Conservation (phyloP, 2,113 vertebrate genomes). For the Cyanoramphus novaezelandiae region DNA sequence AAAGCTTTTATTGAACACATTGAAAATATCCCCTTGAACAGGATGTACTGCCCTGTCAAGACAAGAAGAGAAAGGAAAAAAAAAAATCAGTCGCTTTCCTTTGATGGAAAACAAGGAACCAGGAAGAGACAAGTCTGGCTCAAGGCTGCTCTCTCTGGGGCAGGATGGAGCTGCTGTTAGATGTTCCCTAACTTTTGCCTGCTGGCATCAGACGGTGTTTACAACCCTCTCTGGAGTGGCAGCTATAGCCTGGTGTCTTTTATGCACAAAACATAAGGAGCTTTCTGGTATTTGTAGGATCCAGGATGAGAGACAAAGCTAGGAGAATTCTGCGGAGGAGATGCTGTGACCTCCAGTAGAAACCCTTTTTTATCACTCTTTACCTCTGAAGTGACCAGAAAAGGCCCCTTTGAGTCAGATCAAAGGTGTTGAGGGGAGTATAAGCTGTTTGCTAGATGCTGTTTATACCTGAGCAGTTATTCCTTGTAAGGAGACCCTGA, state of each 20-base stretch:
- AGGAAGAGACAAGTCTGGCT: neutral
- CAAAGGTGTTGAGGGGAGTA: conserved; percentile 5
- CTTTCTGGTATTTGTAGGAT: neutral
- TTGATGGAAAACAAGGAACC: conserved; percentile 36
- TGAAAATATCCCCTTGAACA: conserved; percentile 45
- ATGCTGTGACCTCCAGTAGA: neutral
- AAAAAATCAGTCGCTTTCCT: neutral
- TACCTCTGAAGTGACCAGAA: neutral
- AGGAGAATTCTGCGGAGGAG: neutral
- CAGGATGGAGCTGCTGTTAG: neutral
- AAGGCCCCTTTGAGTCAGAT: neutral
- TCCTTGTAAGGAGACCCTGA: conserved; percentile 20
- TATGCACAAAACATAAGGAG: neutral
- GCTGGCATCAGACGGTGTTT: rapidly evolving
- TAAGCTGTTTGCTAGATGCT: neutral
- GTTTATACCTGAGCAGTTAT: conserved; percentile 22
- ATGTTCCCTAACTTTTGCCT: neutral
- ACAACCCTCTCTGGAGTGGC: neutral
- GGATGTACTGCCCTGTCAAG: conserved; percentile 22
- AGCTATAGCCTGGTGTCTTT: neutral
- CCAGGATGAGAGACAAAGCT: neutral
- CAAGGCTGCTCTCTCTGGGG: neutral
- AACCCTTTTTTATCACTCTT: neutral
- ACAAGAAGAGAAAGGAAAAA: neutral
- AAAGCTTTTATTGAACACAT: conserved; percentile 33